phyloP scores from a whole-genome alignment of 2,113 vertebrate species.

The Notarius lentiginosus region DNA sequence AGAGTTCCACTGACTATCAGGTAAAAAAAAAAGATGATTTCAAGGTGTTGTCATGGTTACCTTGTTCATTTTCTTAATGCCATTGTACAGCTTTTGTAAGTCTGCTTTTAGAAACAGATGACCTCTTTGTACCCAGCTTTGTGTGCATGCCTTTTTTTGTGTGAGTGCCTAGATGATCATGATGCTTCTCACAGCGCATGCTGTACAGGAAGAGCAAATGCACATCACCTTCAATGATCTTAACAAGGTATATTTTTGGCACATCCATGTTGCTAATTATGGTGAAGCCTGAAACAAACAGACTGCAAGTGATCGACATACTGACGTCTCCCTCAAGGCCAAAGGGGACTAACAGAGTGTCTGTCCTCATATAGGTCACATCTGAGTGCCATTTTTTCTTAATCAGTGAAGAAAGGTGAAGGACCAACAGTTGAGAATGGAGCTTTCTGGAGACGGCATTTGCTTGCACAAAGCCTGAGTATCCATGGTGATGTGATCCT shows the following conservation, averaged over 20 bases:
- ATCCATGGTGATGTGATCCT: conserved; percentile 45
- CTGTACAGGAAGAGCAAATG: conserved; percentile 11
- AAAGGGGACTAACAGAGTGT: background rate
- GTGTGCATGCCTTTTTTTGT: background rate
- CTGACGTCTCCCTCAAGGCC: conserved; percentile 18
- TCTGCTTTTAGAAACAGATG: conserved; percentile 13
- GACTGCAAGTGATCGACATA: conserved; percentile 6
- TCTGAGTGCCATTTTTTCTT: background rate
- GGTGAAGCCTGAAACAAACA: conserved; percentile 16
- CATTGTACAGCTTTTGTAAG: background rate
- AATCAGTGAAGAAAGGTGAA: conserved; percentile 35
- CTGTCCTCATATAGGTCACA: background rate
- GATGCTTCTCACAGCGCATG: background rate
- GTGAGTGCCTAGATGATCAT: background rate
- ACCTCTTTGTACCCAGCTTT: background rate
- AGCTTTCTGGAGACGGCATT: background rate
- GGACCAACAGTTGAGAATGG: background rate
- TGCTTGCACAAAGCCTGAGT: conserved; percentile 29
- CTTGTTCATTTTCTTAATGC: background rate
- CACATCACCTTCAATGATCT: conserved; percentile 19
- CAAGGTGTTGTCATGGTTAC: conserved; percentile 30
- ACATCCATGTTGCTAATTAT: conserved; percentile 37
- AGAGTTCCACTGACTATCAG: background rate
- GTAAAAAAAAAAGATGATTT: background rate
- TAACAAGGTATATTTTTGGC: conserved; percentile 24